Evolutionary conservation across 1,140 invertebrate genomes (phyloP).

Genomic region (Tenebrio molitor): DNA sequence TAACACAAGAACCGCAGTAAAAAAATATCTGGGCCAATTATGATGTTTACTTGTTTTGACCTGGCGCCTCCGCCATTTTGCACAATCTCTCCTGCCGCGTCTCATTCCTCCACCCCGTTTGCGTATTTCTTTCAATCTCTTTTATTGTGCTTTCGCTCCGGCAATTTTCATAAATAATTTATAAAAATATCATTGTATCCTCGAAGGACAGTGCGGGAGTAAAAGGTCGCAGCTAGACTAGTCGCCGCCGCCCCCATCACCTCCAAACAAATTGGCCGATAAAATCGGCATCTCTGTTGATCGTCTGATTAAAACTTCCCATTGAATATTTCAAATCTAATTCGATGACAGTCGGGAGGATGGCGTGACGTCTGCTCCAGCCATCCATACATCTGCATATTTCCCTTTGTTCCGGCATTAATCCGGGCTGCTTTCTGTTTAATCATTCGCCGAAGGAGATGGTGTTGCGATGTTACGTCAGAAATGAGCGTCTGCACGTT

Average conservation of each 20-base stretch:
- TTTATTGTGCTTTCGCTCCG: neutral
- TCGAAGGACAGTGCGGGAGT: neutral
- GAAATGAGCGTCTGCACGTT: slow-evolving; percentile 35
- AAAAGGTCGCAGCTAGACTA: neutral
- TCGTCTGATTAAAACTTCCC: slow-evolving; percentile 6
- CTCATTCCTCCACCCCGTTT: neutral
- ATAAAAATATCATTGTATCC: slow-evolving; percentile 4
- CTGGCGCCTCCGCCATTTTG: slow-evolving; percentile 6
- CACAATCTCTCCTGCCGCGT: neutral
- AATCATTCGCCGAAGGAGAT: slow-evolving; percentile 26
- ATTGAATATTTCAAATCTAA: slow-evolving; percentile 6
- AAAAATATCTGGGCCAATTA: too few species aligned
- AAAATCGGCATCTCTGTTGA: neutral
- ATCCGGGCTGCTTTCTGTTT: slow-evolving; percentile 22
- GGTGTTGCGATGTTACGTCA: slow-evolving; percentile 21
- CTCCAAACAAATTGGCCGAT: neutral
- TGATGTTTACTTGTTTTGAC: too few species aligned
- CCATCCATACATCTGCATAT: slow-evolving; percentile 34
- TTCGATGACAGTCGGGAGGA: neutral
- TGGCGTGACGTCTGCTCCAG: slow-evolving; percentile 6
- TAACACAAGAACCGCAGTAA: too few species aligned
- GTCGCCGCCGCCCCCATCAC: neutral
- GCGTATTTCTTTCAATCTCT: neutral
- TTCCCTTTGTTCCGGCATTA: slow-evolving; percentile 29
- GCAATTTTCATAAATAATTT: neutral